Evolutionary conservation across 2,888 invertebrate species (phyloP).

Genomic region (Heliconius sara): DNA sequence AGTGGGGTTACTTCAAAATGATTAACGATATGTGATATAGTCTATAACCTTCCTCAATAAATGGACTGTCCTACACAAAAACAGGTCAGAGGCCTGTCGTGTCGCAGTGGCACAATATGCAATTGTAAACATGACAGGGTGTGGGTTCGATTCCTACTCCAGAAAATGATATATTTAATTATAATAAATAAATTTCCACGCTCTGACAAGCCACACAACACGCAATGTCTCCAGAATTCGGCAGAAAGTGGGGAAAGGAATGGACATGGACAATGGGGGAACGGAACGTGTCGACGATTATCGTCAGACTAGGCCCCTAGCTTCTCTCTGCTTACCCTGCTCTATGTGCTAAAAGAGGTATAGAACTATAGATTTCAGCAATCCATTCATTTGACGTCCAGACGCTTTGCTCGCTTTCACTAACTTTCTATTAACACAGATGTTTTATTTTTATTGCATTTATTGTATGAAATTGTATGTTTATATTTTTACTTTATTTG

Average conservation of each 20-base stretch:
- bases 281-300: background rate
- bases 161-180: background rate
- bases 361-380: conserved; percentile 15
- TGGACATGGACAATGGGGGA: background rate
- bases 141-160: background rate
- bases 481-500: conserved; percentile 1
- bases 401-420: conserved; percentile 40
- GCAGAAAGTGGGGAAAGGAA: background rate
- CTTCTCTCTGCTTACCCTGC: background rate
- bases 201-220: background rate
- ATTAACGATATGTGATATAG: too few species aligned
- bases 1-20: too few species aligned
- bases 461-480: background rate
- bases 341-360: background rate
- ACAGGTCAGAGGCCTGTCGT: background rate
- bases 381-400: conserved; percentile 26
- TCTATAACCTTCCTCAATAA: too few species aligned
- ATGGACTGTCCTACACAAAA: too few species aligned
- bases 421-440: conserved; percentile 42
- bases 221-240: background rate
- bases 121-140: background rate
- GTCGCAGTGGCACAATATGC: background rate
- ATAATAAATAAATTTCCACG: background rate
- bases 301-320: background rate
- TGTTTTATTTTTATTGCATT: conserved; percentile 16